Evolutionary conservation across 2,888 invertebrate genomes (phyloP), one percentile per base, ranked within the genome.

Genomic region (Congeria kusceri): DNA sequence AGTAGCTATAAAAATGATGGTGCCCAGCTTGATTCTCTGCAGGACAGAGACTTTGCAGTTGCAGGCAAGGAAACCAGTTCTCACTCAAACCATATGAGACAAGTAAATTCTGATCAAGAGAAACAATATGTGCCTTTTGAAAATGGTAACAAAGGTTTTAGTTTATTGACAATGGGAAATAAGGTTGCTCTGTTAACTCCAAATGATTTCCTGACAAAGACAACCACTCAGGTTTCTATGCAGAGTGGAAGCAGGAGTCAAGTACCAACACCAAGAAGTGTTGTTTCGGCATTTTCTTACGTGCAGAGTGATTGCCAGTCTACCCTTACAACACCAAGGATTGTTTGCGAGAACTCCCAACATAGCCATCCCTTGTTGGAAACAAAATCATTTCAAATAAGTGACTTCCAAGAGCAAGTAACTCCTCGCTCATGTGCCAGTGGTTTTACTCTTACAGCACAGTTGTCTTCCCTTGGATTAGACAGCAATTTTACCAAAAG

Each of bases 101-200:
- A 39, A 15, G 9, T 46, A 23, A 27, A 46, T 3, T 15, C 62
- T 32, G 20, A 20, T 27, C 20, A 15, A 1, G 44, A 39, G 13
- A 39, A 39, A 39, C 39, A 39, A 39, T 39, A 11, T 39, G 39
- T 39, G 3, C 39, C 39, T 11, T 11, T 39, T 39, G 39, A 7
- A 39, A 39, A 39, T 9, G 15, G 15, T 9, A 39, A 9, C 23
- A 64, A 25, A 23, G 11, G 15, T 23, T 23, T 13, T 7, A 18
- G 9, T 64, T 3, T 47, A 3, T 23, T 20, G 5, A 15, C 53
- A 20, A 20, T 4, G 18, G 9, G 2, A 1, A 57, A 61, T 56
- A 74, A 74, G 39, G 25, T 75, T 15, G 75, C 63, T 11, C 65
- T 86, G 46, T 67, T 86, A 61, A 86, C 86, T n/a, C 86, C 86